These are phyloP conservation scores for Rhegmatorhina hoffmannsi DNA, from an alignment of 2,113 vertebrate genomes.

Conservation along the genomic window DNA sequence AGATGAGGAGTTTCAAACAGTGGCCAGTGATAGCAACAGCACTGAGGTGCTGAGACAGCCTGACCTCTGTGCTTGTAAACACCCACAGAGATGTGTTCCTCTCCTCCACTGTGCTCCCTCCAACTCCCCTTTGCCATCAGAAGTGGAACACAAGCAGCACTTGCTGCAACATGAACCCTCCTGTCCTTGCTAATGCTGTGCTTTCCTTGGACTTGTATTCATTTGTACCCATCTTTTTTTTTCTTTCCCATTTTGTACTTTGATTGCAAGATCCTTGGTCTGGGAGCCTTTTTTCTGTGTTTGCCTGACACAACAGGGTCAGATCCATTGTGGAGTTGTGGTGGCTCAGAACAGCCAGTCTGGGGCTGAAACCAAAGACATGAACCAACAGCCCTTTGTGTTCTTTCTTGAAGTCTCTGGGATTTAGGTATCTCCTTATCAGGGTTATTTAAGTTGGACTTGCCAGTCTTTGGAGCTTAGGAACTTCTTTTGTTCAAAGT, in stretches of 20 bases:
- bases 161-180: background rate
- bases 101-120: background rate
- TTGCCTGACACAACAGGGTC: background rate
- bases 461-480: background rate
- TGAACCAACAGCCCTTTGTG: background rate
- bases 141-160: background rate
- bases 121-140: background rate
- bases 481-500: background rate
- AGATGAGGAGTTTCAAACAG: rapidly evolving
- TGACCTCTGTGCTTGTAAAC: background rate
- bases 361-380: background rate
- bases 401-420: background rate
- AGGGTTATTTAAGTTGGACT: background rate
- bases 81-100: background rate
- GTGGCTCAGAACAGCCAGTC: background rate
- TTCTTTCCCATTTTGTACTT: background rate
- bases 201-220: background rate
- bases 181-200: background rate
- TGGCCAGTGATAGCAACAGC: background rate
- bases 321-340: background rate
- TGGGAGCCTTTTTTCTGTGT: background rate
- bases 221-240: background rate
- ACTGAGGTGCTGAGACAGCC: background rate
- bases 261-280: background rate
- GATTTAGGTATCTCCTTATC: background rate